Percentiles rank a stretch among this genome's conserved stretches.
phyloP scores from a whole-genome alignment of 2,797 vertebrate genomes.

The Rallus crepitans region DNA sequence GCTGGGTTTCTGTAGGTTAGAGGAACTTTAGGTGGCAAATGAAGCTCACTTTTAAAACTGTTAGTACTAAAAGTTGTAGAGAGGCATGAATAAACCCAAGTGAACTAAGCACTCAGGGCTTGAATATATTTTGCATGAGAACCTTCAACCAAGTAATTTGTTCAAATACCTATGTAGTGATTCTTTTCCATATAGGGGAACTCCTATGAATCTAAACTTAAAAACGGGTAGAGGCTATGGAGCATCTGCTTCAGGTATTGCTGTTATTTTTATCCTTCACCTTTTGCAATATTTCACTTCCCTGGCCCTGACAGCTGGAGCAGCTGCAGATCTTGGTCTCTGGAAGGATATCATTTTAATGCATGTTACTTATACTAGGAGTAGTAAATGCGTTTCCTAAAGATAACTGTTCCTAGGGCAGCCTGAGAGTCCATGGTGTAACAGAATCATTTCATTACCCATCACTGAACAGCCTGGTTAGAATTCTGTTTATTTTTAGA shows the following conservation, averaged over 20 bases:
- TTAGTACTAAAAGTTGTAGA: neutral
- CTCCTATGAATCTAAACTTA: conserved; percentile 79
- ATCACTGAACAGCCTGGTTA: neutral
- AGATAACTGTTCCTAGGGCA: neutral
- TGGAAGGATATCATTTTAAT: neutral
- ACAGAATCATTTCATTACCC: neutral
- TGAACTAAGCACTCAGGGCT: neutral
- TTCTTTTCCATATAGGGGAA: conserved; percentile 72
- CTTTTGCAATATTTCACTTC: neutral
- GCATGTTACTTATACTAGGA: neutral
- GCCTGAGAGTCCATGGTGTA: neutral
- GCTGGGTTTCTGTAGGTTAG: neutral
- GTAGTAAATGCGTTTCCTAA: neutral
- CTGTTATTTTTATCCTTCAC: neutral
- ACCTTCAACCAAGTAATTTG: neutral
- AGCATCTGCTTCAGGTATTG: conserved; percentile 73
- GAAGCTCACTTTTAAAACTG: neutral
- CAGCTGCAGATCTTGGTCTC: neutral
- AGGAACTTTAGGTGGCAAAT: neutral
- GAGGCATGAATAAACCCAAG: neutral
- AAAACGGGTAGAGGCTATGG: conserved; percentile 79
- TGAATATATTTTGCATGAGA: neutral
- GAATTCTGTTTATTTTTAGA: neutral
- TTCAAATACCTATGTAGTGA: neutral
- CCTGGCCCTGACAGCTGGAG: neutral